Percentiles rank a stretch among this genome's conserved stretches.
Evolutionary conservation across 53 echinoderm and acorn worm species (phyloP).

Genomic region (Paracentrotus lividus): DNA sequence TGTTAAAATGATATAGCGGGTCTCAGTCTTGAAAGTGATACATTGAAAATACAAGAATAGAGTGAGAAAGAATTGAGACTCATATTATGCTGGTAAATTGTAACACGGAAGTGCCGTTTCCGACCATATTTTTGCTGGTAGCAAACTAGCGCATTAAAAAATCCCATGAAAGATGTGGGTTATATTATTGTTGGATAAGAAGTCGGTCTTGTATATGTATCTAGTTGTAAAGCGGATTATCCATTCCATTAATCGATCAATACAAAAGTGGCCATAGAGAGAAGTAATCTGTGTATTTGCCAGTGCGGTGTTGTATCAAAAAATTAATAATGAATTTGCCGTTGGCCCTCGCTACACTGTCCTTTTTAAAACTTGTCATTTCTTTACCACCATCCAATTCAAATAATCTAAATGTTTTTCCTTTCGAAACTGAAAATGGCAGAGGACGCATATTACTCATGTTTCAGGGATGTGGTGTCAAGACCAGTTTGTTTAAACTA

Average conservation of each 20-base stretch:
- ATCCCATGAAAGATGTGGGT: neutral
- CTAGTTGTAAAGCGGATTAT: neutral
- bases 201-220: neutral
- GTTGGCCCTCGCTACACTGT: neutral
- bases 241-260: neutral
- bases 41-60: neutral
- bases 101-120: neutral
- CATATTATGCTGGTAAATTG: neutral
- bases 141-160: neutral
- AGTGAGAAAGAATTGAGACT: no score
- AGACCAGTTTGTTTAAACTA: constrained; percentile 53
- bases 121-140: neutral
- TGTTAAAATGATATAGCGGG: neutral
- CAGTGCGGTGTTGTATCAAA: neutral
- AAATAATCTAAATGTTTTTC: neutral
- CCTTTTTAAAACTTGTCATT: neutral
- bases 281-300: neutral
- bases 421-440: neutral
- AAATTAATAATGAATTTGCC: neutral
- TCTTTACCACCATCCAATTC: neutral
- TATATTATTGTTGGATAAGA: neutral
- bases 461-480: constrained; percentile 63
- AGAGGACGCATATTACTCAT: constrained; percentile 27
- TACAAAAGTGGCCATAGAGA: neutral
- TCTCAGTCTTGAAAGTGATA: neutral